A percentile compares a stretch with the other conserved stretches of the same genome.
These are phyloP conservation scores for Hydraecia micacea DNA, from an alignment of 2,888 invertebrate species.

Conservation along the genomic window DNA sequence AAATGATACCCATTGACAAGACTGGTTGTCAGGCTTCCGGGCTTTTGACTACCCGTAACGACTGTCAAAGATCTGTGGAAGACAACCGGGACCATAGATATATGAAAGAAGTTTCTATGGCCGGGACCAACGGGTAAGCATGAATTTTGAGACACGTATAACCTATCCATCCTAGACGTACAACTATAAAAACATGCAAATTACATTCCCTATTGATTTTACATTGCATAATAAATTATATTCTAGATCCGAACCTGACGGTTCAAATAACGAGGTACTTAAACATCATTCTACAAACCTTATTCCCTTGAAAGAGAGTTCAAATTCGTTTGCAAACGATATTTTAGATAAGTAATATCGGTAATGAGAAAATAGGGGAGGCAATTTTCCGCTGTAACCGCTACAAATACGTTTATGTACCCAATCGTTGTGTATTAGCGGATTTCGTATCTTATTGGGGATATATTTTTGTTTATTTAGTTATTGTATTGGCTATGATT, in stretches of 20 bases:
- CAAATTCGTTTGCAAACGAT: constrained; percentile 14
- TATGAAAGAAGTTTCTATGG: too few relatives aligned
- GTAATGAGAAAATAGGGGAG: constrained; percentile 55
- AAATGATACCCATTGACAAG: background rate
- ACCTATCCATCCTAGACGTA: background rate
- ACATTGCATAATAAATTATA: constrained; percentile 50
- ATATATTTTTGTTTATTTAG: constrained; percentile 33
- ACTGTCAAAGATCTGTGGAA: background rate
- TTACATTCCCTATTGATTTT: constrained; percentile 29
- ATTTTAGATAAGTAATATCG: constrained; percentile 24
- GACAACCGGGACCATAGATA: background rate
- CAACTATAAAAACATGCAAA: constrained; percentile 17
- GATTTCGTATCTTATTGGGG: constrained; percentile 44
- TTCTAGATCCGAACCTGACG: constrained; percentile 41
- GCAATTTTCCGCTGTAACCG: constrained; percentile 62
- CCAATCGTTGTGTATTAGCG: constrained; percentile 51
- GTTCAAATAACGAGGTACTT: constrained; percentile 18
- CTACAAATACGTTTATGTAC: constrained; percentile 58
- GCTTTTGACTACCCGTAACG: background rate
- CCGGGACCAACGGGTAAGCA: background rate
- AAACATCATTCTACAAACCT: background rate
- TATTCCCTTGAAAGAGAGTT: constrained; percentile 16
- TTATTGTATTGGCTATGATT: constrained; percentile 41
- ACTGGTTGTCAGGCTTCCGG: background rate
- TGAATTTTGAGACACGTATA: too few relatives aligned